Base-by-base conservation (phyloP, 2,113 vertebrate species). In the Syngnathoides biaculeatus region DNA sequence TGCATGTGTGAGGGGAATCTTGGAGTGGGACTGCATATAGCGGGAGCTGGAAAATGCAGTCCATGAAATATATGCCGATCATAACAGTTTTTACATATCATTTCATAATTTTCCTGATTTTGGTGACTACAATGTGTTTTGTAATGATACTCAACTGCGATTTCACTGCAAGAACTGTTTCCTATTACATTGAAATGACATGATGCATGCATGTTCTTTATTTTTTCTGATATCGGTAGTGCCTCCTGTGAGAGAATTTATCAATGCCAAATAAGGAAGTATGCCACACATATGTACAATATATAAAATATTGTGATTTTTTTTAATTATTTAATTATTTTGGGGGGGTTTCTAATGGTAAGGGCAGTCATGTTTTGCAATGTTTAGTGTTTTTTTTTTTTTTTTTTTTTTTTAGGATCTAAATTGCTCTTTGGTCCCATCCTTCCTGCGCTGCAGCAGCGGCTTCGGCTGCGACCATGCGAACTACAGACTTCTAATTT, bases 1-100 rank as follows among this genome's bases (percentile, higher is more conserved):
- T 20, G 57, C 30, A 59, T 59, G 30, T 59, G 57, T 39, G 27
- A 58, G 56, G 14, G 19, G 26, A 55, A 55, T 55, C 52, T 55
- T 55, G 12, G 52, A 55, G 52, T 55, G 52, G 13, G 52, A 55
- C 52, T 55, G 52, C 52, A 55, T 55, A 26, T 26, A 14, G 52
- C 10, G 11, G 12, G 52, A 24, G 52, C 11, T 55, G 52, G 12
- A 55, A 55, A 55, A 55, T 55, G 17, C 45, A 55, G 52, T 4
- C 12, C 24, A 55, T 55, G 13, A 24, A 24, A 48, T 5, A 35
- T 35, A 35, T 15, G 19, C 19, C 7, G 45, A 6, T 48, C 45
- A 17, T 3, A 17, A 48, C n/a, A n/a, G n/a, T n/a, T n/a, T n/a
- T n/a, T n/a, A n/a, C n/a, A n/a, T 48, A 5, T 48, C 15, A 48